phyloP scores from a whole-genome alignment of 1,140 invertebrate genomes.

The Acyrthosiphon pisum region DNA sequence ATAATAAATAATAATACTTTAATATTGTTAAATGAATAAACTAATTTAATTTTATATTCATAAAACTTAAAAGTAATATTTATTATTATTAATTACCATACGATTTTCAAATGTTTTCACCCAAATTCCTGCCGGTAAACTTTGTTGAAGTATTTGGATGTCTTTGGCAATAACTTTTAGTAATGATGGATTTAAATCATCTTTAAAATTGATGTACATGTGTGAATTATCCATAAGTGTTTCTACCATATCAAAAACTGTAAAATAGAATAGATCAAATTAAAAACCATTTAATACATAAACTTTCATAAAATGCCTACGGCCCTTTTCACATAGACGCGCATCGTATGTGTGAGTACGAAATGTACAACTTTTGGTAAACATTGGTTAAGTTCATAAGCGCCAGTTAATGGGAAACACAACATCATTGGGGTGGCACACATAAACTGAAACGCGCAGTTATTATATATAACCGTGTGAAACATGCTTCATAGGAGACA shows the following conservation, averaged over 20 bases:
- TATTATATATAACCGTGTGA: too few species aligned
- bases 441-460: too few species aligned
- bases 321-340: too few species aligned
- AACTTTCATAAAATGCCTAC: not conserved
- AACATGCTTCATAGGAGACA: too few species aligned
- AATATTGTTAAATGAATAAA: not conserved
- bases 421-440: too few species aligned
- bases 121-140: conserved; percentile 84
- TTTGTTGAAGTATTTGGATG: conserved; percentile 79
- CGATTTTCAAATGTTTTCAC: conserved; percentile 90
- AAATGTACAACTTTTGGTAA: too few species aligned
- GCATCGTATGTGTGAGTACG: too few species aligned
- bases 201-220: conserved; percentile 5
- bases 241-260: conserved; percentile 42
- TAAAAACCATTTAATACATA: not conserved
- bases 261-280: conserved; percentile 17
- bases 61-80: not conserved
- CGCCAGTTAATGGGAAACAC: too few species aligned
- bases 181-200: conserved; percentile 67
- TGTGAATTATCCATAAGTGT: conserved; percentile 32
- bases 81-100: conserved; percentile 67
- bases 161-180: conserved; percentile 81
- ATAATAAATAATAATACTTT: not conserved
- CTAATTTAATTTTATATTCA: not conserved
- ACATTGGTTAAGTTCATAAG: too few species aligned